Conservation (phyloP, 2,797 vertebrate species). For the Pseudochromis fuscus region DNA sequence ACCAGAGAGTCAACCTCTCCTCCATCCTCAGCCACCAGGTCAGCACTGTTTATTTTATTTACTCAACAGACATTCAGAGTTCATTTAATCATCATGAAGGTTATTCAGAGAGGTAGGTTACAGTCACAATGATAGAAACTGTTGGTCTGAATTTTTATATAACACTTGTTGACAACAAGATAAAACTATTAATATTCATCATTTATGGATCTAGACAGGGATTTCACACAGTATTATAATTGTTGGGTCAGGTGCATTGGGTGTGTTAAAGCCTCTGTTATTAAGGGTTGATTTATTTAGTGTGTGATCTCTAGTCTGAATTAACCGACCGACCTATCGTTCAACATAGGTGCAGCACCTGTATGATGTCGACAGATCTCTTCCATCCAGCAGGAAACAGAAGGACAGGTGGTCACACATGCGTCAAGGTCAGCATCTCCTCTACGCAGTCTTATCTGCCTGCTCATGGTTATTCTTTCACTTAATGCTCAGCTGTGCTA, state of each 20-base stretch:
- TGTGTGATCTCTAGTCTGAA: not conserved
- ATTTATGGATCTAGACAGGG: not conserved
- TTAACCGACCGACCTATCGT: not conserved
- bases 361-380: conserved; percentile 68
- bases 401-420: conserved; percentile 40
- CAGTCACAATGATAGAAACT: not conserved
- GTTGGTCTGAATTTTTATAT: not conserved
- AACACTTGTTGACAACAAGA: not conserved
- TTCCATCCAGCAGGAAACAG: conserved; percentile 54
- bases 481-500: not conserved
- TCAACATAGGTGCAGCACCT: conserved; percentile 86
- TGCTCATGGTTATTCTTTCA: not conserved
- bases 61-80: conserved; percentile 28
- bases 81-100: not conserved
- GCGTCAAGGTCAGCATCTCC: conserved; percentile 73
- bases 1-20: conserved; percentile 89
- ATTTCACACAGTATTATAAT: not conserved
- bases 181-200: not conserved
- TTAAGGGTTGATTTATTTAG: not conserved
- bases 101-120: conserved; percentile 15
- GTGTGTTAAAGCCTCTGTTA: no score
- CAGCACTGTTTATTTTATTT: conserved; percentile 46
- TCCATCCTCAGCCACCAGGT: conserved; percentile 91
- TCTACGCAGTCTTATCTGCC: not conserved
- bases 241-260: no score